These are phyloP conservation scores for Labroides dimidiatus DNA, from an alignment of 2,797 vertebrate species.

Conservation along the genomic window DNA sequence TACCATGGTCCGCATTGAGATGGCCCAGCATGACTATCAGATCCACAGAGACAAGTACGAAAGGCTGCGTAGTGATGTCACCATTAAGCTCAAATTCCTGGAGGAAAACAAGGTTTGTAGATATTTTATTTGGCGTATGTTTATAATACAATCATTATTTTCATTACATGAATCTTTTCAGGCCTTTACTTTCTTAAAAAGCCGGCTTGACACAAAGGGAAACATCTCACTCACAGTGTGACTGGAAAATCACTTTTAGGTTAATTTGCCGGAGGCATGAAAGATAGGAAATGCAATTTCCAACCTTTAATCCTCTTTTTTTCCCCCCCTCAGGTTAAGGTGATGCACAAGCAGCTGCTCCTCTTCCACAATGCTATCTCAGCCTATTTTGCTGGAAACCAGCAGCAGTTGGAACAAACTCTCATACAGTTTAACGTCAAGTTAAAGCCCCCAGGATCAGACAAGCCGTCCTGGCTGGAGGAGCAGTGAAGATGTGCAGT, in stretches of 20 bases:
- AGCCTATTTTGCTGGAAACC: conserved; percentile 98
- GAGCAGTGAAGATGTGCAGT: conserved; percentile 87
- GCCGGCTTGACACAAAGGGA: not conserved
- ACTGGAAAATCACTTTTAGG: not conserved
- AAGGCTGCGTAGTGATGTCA: conserved; percentile 93
- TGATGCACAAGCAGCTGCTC: conserved; percentile 99
- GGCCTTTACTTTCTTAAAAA: not conserved
- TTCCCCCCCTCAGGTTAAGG: conserved; percentile 89
- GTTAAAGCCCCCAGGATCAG: conserved; percentile 91
- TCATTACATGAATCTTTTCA: not conserved
- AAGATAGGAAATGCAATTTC: not conserved
- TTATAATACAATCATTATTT: too few species aligned
- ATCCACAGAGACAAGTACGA: conserved; percentile 95
- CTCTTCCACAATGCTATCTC: conserved; percentile 99
- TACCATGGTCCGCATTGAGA: conserved; percentile 89
- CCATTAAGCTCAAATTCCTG: conserved; percentile 97
- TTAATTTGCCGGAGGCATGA: conserved; percentile 1
- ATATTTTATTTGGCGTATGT: not conserved
- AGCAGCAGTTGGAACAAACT: conserved; percentile 98
- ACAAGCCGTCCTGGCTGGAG: conserved; percentile 98
- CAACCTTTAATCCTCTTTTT: conserved; percentile 13
- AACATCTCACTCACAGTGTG: conserved; percentile 2
- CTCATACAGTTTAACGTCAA: conserved; percentile 97
- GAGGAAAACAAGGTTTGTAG: conserved; percentile 94
- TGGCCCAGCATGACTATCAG: conserved; percentile 93